Evolutionary conservation across 2,113 vertebrate species (phyloP), one percentile per base, ranked within the genome.

Genomic region (Tachysurus vachellii): DNA sequence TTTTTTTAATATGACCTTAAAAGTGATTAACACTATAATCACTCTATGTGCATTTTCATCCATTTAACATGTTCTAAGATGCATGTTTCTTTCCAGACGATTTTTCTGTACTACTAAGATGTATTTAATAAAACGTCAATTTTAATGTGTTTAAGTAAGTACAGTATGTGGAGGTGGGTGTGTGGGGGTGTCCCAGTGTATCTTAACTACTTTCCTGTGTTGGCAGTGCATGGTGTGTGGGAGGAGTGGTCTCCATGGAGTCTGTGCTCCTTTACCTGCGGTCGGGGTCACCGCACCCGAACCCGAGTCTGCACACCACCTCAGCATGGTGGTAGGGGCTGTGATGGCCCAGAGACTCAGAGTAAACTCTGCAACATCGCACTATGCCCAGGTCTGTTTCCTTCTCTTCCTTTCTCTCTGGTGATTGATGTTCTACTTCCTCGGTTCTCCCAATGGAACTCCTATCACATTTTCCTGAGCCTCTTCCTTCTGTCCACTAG

Each of bases 241-340:
- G 98, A 99, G 92, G 98, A 99, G 91, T 99, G 98, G 98, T 99
- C 98, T 91, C 98, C 98, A 10, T 99, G 98, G 98, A 99, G 98
- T 94, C 95, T 99, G 93, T 99, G 98, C 94, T 99, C 98, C 80
- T 99, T 99, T 95, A 99, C 98, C 75, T 99, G 98, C 94, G 98
- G 98, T 92, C 96, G 98, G 94, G 98, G 98, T 94, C 98, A 99
- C 95, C 97, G 98, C 94, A 99, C 98, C 89, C 96, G 98, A 92
- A 98, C 97, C 88, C 96, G 98, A 93, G 96, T 96, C 61, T 99
- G 98, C 92, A 96, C 96, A 86, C 97, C 98, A 89, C 98, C 98
- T 87, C 97, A 98, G 91, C 97, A 99, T 61, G 98, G 98, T 92
- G 98, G 98, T 93, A 95, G 97, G 93, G 96, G 96, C 14, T 99